Base-by-base conservation (phyloP, 2,113 vertebrate species). In the Epinephelus fuscoguttatus region DNA sequence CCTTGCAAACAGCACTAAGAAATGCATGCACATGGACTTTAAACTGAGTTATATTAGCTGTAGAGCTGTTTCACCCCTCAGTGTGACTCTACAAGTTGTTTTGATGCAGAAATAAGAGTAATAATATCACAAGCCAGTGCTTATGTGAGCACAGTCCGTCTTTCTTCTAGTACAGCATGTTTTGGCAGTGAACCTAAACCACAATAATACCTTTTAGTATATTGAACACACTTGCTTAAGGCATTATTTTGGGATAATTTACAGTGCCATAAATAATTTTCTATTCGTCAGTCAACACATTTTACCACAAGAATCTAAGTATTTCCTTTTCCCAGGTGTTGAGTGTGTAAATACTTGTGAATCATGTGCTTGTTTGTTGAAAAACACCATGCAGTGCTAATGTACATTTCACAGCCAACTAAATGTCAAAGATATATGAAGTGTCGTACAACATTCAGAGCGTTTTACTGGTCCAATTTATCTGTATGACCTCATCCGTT, bases 401-500 rank as follows among this genome's bases (percentile, higher is more conserved):
- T 10, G 1, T 40, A 3, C 1, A 21, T 25, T 53, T 53, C 67
- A 50, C 23, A 63, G 7, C 45, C n/a, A 70, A 23, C 40, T 14
- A 9, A 21, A 19, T 21, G 37, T 73, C 75, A 53, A 30, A 53
- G 3, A 42, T 25, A 30, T 7, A n/a, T 56, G 21, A 56, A 37
- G 64, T 75, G 60, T 64, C 57, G n/a, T 6, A 10, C 17, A 17
- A 6, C n/a, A 45, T 42, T 66, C 19, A 25, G 7, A 18, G 11
- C 4, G n/a, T 27, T 73, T 72, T 75, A 70, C 67, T 42, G 3
- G 17, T 21, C 42, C 17, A 17, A 53, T 69, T 75, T 60, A 50
- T 68, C 6, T 3, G 1, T 27, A 6, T 68, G 76, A 73, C 30
- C 4, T 80, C 59, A 78, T 67, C n/a, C 19, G 78, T 52, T 68